Evolutionary conservation across 2,113 vertebrate species (phyloP).

Genomic region (Hylia prasina): DNA sequence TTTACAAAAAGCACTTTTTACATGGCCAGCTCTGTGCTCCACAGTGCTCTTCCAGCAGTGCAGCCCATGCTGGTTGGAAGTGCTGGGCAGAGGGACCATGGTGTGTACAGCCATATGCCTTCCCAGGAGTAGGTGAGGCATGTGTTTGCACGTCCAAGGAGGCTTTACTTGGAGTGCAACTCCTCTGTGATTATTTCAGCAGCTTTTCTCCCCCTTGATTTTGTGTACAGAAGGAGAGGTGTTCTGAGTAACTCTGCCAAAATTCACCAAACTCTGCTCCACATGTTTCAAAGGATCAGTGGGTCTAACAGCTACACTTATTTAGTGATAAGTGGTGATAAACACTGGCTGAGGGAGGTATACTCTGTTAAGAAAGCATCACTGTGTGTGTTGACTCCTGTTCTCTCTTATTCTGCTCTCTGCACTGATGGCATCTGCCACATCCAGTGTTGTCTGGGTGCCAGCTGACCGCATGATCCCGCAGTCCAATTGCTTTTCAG

Average conservation of each 20-base stretch:
- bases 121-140: not conserved
- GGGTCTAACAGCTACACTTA: not conserved
- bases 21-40: not conserved
- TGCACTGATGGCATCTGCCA: constrained; percentile 11
- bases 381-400: not conserved
- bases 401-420: not conserved
- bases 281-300: not conserved
- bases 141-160: not conserved
- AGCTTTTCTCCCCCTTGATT: not conserved
- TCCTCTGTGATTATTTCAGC: not conserved
- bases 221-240: not conserved
- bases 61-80: not conserved
- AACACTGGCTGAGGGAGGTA: not conserved
- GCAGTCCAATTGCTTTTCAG: not conserved
- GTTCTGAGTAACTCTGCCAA: not conserved
- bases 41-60: not conserved
- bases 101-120: fast-evolving
- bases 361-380: not conserved
- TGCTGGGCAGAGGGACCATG: not conserved
- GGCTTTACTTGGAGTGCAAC: not conserved
- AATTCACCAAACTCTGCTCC: not conserved
- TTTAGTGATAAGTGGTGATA: not conserved
- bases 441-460: not conserved
- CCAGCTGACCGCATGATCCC: not conserved
- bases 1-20: not conserved